Conservation (phyloP, 2,113 vertebrate species). For the Myiozetetes cayanensis region DNA sequence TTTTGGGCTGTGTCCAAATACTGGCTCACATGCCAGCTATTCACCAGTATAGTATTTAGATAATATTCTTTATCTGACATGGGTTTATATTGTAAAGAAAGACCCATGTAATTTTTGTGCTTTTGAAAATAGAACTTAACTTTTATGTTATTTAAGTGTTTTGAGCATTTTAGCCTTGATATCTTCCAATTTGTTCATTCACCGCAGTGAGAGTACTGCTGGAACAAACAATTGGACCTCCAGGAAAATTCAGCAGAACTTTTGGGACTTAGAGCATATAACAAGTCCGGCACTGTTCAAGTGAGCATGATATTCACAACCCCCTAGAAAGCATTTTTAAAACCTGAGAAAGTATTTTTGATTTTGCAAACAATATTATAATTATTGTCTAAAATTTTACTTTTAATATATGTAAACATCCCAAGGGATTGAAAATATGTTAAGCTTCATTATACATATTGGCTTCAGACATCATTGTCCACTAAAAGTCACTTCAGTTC, state of each 20-base stretch:
- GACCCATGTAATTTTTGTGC: neutral
- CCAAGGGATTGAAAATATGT: neutral
- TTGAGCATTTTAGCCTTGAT: neutral
- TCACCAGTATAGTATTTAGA: neutral
- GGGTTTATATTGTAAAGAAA: neutral
- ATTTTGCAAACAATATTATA: neutral
- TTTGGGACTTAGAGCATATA: neutral
- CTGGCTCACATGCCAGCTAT: neutral
- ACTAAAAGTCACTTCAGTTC: slow-evolving; percentile 26
- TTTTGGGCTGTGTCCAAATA: neutral
- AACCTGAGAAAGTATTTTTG: neutral
- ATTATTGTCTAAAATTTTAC: neutral
- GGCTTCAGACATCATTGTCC: slow-evolving; percentile 21
- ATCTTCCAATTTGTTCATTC: neutral
- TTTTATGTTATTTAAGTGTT: neutral
- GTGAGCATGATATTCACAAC: neutral
- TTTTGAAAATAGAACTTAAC: neutral
- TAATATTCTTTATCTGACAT: neutral
- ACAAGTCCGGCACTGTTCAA: neutral
- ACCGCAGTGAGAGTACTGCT: neutral
- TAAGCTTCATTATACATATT: neutral
- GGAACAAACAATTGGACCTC: neutral
- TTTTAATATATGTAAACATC: neutral
- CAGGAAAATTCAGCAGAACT: neutral
- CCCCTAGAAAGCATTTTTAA: neutral